Conservation (phyloP, 2,888 invertebrate species). For the Clunio marinus region DNA sequence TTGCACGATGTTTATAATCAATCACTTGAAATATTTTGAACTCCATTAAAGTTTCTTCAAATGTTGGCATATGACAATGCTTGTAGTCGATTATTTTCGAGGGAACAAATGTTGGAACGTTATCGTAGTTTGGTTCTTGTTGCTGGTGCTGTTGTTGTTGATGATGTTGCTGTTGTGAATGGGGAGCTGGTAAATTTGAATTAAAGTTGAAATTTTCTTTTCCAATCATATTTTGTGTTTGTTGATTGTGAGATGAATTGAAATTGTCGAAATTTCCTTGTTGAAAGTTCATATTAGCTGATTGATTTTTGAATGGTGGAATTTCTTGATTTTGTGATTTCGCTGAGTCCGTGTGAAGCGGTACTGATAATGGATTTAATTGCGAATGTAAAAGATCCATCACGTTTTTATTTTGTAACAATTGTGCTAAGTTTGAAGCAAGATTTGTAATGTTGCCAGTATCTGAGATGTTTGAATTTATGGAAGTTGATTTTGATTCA, state of each 20-base stretch:
- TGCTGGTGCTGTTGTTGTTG: not conserved
- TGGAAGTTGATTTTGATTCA: not conserved
- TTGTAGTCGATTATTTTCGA: slow-evolving; percentile 32
- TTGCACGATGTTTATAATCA: slow-evolving; percentile 27
- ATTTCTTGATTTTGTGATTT: too few relatives aligned
- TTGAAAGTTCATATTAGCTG: not conserved
- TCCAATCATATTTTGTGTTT: too few relatives aligned
- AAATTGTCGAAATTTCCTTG: too few relatives aligned
- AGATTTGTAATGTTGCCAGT: not conserved
- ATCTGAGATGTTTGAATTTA: not conserved
- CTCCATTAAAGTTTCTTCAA: slow-evolving; percentile 46
- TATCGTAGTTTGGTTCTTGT: not conserved
- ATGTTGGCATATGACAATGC: slow-evolving; percentile 14
- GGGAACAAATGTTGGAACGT: slow-evolving; percentile 4
- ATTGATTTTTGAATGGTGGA: too few relatives aligned
- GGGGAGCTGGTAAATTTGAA: not conserved
- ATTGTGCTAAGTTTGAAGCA: not conserved
- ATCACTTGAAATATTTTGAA: slow-evolving; percentile 43
- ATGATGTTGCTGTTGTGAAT: not conserved
- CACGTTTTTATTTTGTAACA: slow-evolving; percentile 24
- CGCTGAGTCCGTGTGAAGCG: not conserved
- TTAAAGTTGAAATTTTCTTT: too few relatives aligned
- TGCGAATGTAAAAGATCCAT: slow-evolving; percentile 1
- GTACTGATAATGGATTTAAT: too few relatives aligned
- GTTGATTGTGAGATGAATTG: not conserved